Base-by-base conservation (phyloP, 2,797 vertebrate genomes). In the Loris lydekkerianus region DNA sequence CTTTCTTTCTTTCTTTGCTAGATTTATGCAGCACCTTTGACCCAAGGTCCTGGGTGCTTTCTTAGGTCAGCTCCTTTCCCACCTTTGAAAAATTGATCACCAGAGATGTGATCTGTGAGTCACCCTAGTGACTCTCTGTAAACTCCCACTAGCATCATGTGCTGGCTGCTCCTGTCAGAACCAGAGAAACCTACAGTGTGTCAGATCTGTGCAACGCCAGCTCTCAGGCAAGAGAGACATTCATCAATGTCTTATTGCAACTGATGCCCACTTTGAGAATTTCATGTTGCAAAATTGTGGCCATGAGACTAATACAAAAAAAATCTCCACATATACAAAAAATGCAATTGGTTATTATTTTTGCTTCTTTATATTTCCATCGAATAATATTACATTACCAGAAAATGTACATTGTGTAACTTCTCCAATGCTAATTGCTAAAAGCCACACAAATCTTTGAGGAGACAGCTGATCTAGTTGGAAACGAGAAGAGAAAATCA, bases 91-190 rank as follows among this genome's bases (percentile, higher is more conserved):
- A 98, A 77, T 49, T 49, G 34, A 95, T 97, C 92, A 95, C 96
- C 93, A 95, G 94, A 97, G 92, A 73, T 97, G 97, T 98, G 98
- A 98, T 98, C 98, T 98, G 94, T 95, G 97, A 98, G 97, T 98
- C 98, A 98, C 98, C 93, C 85, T 75, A 73, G 97, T 98, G 98
- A 98, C 98, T 98, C 98, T 98, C 97, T 98, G 97, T 81, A 95
- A 96, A 89, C 96, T 99, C 98, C 98, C 98, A 96, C 98, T 98
- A 98, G 98, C 88, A 93, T 97, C 96, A 97, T 88, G 56, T 95
- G 98, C 98, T 98, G 98, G 98, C 98, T 97, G 98, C 97, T 98
- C 95, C 65, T 98, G 98, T 99, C 98, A 98, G 97, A 98, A 98
- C 40, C 95, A 98, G 97, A 97, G 97, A 98, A 98, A 98, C 98